phyloP scores from a whole-genome alignment of 2,797 vertebrate genomes.

The Gambusia yucatana region DNA sequence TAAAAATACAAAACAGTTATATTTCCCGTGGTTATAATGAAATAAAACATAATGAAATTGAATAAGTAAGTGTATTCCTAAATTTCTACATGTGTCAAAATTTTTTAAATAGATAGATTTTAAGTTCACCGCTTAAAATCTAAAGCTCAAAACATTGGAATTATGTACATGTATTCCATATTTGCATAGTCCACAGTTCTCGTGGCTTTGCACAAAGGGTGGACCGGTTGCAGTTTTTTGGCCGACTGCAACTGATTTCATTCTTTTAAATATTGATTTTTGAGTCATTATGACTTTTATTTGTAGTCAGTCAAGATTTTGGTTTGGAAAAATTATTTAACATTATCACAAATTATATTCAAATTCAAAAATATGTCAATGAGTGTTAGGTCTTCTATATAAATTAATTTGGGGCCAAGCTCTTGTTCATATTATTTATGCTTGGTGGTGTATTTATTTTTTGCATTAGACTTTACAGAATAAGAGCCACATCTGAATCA shows the following conservation, averaged over 20 bases:
- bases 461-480: not conserved
- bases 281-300: not conserved
- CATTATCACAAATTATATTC: not conserved
- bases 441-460: not conserved
- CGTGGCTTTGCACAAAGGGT: too few relatives aligned
- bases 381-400: not conserved
- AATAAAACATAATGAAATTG: not conserved
- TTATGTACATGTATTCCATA: not conserved
- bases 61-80: not conserved
- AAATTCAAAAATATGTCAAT: not conserved
- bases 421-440: not conserved
- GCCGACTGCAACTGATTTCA: not conserved
- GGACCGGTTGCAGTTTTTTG: too few relatives aligned
- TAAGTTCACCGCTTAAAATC: too few relatives aligned
- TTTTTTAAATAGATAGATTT: not conserved
- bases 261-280: not conserved
- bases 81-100: not conserved
- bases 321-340: not conserved
- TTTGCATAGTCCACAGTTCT: not conserved
- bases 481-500: not conserved
- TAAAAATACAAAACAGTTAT: not conserved
- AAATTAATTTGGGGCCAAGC: not conserved
- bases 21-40: not conserved
- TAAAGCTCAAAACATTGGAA: too few relatives aligned
- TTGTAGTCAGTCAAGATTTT: not conserved